A percentile compares a stretch with the other conserved stretches of the same genome.
phyloP scores from a whole-genome alignment of 1,140 invertebrate species.

The Hydropsyche tenuis region DNA sequence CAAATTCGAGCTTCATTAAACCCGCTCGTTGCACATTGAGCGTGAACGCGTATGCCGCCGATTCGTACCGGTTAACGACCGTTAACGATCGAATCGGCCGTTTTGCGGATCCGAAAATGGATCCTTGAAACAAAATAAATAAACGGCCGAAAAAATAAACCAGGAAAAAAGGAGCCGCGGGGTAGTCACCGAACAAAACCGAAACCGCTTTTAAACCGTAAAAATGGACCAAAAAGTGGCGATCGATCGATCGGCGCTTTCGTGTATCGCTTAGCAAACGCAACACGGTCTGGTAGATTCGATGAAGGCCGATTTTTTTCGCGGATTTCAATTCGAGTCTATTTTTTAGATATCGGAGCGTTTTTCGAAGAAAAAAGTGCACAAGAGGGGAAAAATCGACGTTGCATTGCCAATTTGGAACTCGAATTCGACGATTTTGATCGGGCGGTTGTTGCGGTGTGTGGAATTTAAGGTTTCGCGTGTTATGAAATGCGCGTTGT shows the following conservation, averaged over 20 bases:
- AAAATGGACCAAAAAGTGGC: not conserved
- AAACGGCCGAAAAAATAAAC: not conserved
- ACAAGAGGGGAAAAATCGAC: not conserved
- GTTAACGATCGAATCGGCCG: conserved; percentile 8
- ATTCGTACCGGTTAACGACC: conserved; percentile 24
- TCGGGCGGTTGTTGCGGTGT: too few species aligned
- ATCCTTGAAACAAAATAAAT: not conserved
- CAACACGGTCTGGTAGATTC: conserved; percentile 30
- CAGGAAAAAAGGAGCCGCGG: not conserved
- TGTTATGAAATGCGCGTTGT: too few species aligned
- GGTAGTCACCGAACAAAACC: not conserved
- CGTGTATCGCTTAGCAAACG: conserved; percentile 22
- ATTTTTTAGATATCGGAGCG: not conserved
- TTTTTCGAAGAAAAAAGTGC: not conserved
- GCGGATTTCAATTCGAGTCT: not conserved
- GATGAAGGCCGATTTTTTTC: conserved; percentile 11
- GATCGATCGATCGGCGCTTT: conserved; percentile 2
- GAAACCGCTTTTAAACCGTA: not conserved
- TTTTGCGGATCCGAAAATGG: not conserved
- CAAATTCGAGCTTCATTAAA: conserved; percentile 19
- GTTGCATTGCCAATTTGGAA: not conserved
- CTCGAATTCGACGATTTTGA: too few species aligned
- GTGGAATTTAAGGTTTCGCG: too few species aligned
- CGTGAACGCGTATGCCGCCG: not conserved
- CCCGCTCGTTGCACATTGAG: conserved; percentile 9